Evolutionary conservation across 53 echinoderm and acorn worm species (phyloP).

Genomic region (Holothuria leucospilota): DNA sequence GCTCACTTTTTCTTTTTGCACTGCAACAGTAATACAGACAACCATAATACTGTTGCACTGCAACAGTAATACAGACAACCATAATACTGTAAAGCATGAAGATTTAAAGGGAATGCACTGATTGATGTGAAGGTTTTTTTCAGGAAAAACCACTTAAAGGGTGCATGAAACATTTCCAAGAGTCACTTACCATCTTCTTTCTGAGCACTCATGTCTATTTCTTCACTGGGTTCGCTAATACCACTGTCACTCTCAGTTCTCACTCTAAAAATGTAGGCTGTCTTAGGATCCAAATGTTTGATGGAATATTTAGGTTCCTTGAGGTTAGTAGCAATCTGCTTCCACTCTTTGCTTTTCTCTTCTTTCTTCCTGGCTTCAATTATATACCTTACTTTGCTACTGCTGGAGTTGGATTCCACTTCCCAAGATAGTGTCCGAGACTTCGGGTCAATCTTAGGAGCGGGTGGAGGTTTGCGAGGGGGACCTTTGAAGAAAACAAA

Average conservation of each 20-base stretch:
- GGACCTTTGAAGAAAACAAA: conserved; percentile 8
- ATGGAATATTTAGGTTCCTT: conserved; percentile 78
- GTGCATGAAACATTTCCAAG: too few relatives aligned
- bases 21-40: too few relatives aligned
- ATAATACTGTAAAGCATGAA: too few relatives aligned
- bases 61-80: too few relatives aligned
- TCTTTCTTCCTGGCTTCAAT: conserved; percentile 72
- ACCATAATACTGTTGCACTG: too few relatives aligned
- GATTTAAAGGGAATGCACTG: too few relatives aligned
- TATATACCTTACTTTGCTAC: conserved; percentile 79
- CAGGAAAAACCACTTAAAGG: too few relatives aligned
- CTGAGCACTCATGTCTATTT: conserved; percentile 76
- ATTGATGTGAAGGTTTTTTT: too few relatives aligned
- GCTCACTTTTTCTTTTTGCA: too few relatives aligned
- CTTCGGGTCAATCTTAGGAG: conserved; percentile 73
- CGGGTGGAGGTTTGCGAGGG: conserved; percentile 58
- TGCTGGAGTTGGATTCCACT: conserved; percentile 25
- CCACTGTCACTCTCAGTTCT: conserved; percentile 84
- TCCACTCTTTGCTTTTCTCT: conserved; percentile 73
- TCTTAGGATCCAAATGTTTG: conserved; percentile 72
- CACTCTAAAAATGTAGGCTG: conserved; percentile 81
- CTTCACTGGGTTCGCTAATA: conserved; percentile 91
- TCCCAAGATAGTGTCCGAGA: conserved; percentile 82
- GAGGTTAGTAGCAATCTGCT: conserved; percentile 69
- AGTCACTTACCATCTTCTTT: conserved; percentile 65